Base-by-base conservation (phyloP, 2,888 invertebrate genomes). In the Tuta absoluta region DNA sequence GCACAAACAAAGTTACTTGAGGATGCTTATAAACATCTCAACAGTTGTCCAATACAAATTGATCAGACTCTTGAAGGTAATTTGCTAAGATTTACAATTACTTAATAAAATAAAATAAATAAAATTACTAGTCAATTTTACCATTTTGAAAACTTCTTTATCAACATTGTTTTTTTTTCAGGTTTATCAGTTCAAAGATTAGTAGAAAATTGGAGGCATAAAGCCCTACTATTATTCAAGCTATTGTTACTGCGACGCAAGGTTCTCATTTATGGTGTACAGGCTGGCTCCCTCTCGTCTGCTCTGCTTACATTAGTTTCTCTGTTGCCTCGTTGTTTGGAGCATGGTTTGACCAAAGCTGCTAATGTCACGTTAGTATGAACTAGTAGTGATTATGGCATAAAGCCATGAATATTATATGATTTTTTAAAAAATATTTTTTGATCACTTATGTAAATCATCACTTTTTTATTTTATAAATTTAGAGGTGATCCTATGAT, bases 21-120 rank as follows among this genome's bases (percentile, higher is more conserved):
- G 78, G 98, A 99, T 81, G 98, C 98, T 59, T 99, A 95, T 86
- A 95, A 95, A 75, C 98, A 98, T 87, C 92, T 99, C 56, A 98
- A 98, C 84, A 95, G 95, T 66, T 98, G 98, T 77, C 94, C 98
- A 71, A 86, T 92, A 1, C 90, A 91, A 71, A 78, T 86, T 68
- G 92, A 92, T 73, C 92, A 92, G 74, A 85, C 84, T 63, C 78
- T 91, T 68, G 92, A 92, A 89, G 92, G 92, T 92, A 83, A 48
- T 56, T 33, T 38, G 21, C 37, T 28, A 41, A 41, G 12, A 38
- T 38, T 8, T 38, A 11, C 5, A 14, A 41, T 41, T 41, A 41
- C 5, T 14, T 41, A 14, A 12, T 14, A 14, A 14, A 41, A 41
- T 1, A n/a, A n/a, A n/a, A n/a, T n/a, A n/a, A n/a, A n/a, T n/a